Evolutionary conservation across 2,888 invertebrate genomes (phyloP).

Genomic region (Onchidella celtica): DNA sequence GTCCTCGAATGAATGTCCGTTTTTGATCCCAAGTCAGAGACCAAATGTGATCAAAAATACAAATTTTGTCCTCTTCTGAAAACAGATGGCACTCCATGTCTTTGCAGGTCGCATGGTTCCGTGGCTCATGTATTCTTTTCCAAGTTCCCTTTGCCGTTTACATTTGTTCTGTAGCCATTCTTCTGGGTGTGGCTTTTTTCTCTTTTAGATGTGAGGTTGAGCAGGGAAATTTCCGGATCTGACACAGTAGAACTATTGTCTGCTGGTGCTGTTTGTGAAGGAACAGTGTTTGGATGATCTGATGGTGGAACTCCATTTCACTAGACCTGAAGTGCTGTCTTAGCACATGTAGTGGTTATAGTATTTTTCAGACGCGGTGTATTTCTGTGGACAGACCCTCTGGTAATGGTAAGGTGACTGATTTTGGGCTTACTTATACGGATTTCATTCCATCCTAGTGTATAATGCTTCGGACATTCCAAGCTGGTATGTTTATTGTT

Average conservation of each 20-base stretch:
- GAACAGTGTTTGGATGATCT: too few species aligned
- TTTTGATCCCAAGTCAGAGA: not conserved
- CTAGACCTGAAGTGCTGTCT: not conserved
- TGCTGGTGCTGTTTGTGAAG: too few species aligned
- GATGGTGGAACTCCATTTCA: not conserved
- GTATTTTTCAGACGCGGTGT: not conserved
- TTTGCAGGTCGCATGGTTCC: too few species aligned
- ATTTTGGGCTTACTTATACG: not conserved
- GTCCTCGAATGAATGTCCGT: not conserved
- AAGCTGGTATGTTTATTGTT: not conserved
- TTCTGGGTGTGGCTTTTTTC: too few species aligned
- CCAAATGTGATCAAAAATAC: not conserved
- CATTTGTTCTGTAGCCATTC: too few species aligned
- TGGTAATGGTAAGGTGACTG: not conserved
- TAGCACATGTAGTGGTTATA: not conserved
- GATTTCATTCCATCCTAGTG: not conserved
- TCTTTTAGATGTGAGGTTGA: too few species aligned
- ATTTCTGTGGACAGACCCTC: not conserved
- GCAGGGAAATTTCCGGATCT: too few species aligned
- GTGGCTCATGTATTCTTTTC: too few species aligned
- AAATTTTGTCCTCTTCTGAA: not conserved
- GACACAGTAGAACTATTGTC: too few species aligned
- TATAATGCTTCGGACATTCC: not conserved
- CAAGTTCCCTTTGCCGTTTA: too few species aligned
- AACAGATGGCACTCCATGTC: not conserved